phyloP scores from a whole-genome alignment of 92 coral and sea anemone species.

The Epizoanthus rinbou region DNA sequence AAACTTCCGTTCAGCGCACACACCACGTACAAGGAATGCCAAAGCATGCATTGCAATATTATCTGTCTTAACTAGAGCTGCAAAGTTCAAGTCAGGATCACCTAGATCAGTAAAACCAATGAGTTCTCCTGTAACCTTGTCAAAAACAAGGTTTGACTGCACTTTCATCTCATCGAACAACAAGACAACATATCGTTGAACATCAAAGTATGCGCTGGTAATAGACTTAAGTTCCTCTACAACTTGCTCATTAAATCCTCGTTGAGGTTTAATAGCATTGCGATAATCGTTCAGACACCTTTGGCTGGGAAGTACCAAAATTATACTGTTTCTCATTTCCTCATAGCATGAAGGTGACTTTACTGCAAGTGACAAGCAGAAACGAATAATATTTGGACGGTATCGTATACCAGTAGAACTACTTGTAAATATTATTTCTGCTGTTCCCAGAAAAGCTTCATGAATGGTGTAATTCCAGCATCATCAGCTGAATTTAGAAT shows the following conservation, averaged over 20 bases:
- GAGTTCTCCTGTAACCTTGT: slow-evolving; percentile 21
- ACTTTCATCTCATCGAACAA: slow-evolving; percentile 36
- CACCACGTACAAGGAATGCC: slow-evolving; percentile 27
- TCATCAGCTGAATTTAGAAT: slow-evolving; percentile 34
- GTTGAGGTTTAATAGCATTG: slow-evolving; percentile 34
- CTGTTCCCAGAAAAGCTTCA: slow-evolving; percentile 44
- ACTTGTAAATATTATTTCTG: slow-evolving; percentile 35
- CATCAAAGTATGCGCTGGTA: slow-evolving; percentile 36
- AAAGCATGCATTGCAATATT: slow-evolving; percentile 27
- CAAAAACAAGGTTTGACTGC: slow-evolving; percentile 5
- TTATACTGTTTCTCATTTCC: slow-evolving; percentile 43
- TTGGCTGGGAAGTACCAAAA: slow-evolving; percentile 43
- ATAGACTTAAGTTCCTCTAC: slow-evolving; percentile 38
- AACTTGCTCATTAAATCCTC: slow-evolving; percentile 36
- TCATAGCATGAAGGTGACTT: slow-evolving; percentile 54
- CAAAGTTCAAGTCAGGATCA: slow-evolving; percentile 19
- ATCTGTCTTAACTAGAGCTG: slow-evolving; percentile 1
- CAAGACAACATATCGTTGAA: slow-evolving; percentile 52
- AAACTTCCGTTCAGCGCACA: slow-evolving; percentile 52
- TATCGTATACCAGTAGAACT: slow-evolving; percentile 27
- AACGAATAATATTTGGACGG: slow-evolving; percentile 53
- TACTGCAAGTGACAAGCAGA: slow-evolving; percentile 49
- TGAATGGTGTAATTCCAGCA: slow-evolving; percentile 28
- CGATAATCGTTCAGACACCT: slow-evolving; percentile 46
- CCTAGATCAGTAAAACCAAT: slow-evolving; percentile 43